Percentiles rank a stretch among this genome's conserved stretches.
Evolutionary conservation across 2,113 vertebrate species (phyloP).

Genomic region (Heptranchias perlo): DNA sequence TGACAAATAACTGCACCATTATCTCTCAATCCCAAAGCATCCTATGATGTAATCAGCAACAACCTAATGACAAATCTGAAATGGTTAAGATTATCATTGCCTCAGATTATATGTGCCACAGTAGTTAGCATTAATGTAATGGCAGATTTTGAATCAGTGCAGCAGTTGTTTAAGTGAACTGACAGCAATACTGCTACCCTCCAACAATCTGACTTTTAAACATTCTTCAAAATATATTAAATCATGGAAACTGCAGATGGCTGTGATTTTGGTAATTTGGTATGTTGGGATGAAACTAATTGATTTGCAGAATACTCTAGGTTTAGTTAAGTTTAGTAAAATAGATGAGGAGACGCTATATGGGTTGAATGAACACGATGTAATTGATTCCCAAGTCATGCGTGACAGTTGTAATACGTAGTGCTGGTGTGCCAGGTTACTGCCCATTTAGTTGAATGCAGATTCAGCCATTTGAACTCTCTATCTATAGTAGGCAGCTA

Average conservation of each 20-base stretch:
- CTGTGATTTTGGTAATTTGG: not conserved
- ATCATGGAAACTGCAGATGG: not conserved
- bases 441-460: not conserved
- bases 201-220: not conserved
- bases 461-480: not conserved
- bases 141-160: not conserved
- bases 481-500: not conserved
- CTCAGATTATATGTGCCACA: not conserved
- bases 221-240: not conserved
- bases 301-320: not conserved
- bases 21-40: too few relatives aligned
- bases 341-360: not conserved
- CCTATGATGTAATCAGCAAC: not conserved
- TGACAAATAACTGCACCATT: too few relatives aligned
- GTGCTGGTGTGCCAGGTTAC: not conserved
- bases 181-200: not conserved
- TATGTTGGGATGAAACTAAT: not conserved
- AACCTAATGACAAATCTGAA: not conserved
- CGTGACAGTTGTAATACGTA: not conserved
- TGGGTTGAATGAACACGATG: not conserved
- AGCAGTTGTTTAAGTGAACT: not conserved
- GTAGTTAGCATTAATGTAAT: not conserved
- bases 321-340: not conserved
- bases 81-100: not conserved
- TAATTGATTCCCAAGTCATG: not conserved